Conservation (phyloP, 2,797 vertebrate genomes). For the Chiroxiphia lanceolata region DNA sequence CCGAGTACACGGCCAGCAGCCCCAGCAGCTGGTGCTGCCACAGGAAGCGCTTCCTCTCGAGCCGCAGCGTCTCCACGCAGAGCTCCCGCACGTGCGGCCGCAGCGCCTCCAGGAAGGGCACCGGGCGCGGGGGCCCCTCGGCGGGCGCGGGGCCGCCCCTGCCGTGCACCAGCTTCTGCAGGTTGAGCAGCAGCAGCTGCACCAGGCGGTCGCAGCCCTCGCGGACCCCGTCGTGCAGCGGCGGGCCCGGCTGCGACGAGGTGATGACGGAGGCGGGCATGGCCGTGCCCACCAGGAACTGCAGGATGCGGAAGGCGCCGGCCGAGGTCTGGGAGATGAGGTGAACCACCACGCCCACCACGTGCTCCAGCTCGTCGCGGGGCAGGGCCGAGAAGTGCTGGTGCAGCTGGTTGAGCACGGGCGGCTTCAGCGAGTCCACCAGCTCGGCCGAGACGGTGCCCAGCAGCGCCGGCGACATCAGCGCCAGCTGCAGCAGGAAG, state of each 20-base stretch:
- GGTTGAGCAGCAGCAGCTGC: conserved; percentile 88
- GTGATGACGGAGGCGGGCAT: conserved; percentile 92
- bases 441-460: conserved; percentile 87
- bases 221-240: conserved; percentile 86
- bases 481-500: conserved; percentile 90
- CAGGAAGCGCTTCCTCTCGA: not conserved
- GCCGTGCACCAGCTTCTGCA: conserved; percentile 91
- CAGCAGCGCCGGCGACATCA: conserved; percentile 88
- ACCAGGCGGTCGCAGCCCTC: conserved; percentile 92
- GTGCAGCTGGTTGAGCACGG: conserved; percentile 88
- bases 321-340: conserved; percentile 89
- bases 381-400: conserved; percentile 83
- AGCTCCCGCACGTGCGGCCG: conserved; percentile 81
- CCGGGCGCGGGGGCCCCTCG: conserved; percentile 67
- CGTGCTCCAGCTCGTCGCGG: conserved; percentile 89
- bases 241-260: conserved; percentile 75
- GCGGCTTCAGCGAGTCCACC: conserved; percentile 84
- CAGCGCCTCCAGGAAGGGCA: conserved; percentile 91
- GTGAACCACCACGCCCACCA: conserved; percentile 87
- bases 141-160: conserved; percentile 70
- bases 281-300: conserved; percentile 90
- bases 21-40: not conserved
- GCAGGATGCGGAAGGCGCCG: conserved; percentile 85
- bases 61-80: not conserved
- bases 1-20: not conserved